These are phyloP conservation scores for Eciton burchellii DNA, from an alignment of 1,140 invertebrate species.

Conservation along the genomic window DNA sequence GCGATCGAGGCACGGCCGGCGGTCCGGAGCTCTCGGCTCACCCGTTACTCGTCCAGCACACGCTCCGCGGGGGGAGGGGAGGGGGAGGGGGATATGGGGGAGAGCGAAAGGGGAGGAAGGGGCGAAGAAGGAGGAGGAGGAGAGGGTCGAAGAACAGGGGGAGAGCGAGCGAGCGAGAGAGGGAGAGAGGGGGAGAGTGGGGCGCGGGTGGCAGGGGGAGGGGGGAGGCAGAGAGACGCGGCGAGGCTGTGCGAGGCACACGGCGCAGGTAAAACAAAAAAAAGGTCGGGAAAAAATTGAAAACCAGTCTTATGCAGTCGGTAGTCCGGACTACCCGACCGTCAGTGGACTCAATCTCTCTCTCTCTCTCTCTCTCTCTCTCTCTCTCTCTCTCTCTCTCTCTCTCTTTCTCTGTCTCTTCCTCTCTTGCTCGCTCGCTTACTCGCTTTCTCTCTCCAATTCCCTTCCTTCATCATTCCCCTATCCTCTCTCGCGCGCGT, in stretches of 20 bases:
- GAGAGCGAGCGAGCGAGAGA: constrained; percentile 31
- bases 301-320: constrained; percentile 81
- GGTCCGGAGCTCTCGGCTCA: neutral
- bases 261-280: constrained; percentile 77
- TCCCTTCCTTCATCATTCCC: constrained; percentile 64
- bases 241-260: constrained; percentile 34
- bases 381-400: constrained; percentile 57
- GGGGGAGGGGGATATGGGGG: neutral
- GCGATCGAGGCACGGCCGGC: constrained; percentile 34
- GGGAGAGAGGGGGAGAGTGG: neutral
- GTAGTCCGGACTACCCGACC: constrained; percentile 73
- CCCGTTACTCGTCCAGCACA: constrained; percentile 47
- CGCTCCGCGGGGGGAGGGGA: constrained; percentile 39
- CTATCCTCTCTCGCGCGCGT: constrained; percentile 26
- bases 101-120: neutral
- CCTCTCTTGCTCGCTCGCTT: constrained; percentile 32
- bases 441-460: constrained; percentile 30
- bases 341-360: constrained; percentile 73
- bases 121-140: constrained; percentile 4
- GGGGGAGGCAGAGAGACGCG: constrained; percentile 42
- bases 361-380: constrained; percentile 59
- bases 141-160: constrained; percentile 38
- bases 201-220: constrained; percentile 16
- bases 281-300: constrained; percentile 81
- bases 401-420: constrained; percentile 34